Percentiles rank a stretch among this genome's conserved stretches.
phyloP scores from a whole-genome alignment of 2,888 invertebrate genomes.

The Tachina lurida region DNA sequence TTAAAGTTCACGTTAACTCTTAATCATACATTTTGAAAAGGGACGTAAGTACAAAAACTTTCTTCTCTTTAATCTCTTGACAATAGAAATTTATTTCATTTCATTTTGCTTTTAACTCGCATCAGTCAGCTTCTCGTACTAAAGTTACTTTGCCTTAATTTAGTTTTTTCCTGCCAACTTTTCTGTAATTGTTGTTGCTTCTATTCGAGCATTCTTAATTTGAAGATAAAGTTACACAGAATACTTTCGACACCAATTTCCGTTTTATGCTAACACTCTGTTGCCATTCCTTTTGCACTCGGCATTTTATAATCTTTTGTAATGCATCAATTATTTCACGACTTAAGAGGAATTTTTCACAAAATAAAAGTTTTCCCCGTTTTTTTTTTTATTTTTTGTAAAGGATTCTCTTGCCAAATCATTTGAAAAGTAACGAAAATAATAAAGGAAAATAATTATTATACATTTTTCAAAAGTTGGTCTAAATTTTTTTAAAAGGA shows the following conservation, averaged over 20 bases:
- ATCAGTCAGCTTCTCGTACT: constrained; percentile 31
- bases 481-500: constrained; percentile 10
- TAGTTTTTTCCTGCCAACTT: constrained; percentile 53
- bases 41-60: constrained; percentile 20
- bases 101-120: constrained; percentile 21
- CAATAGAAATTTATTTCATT: constrained; percentile 61
- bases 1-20: no score
- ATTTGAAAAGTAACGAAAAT: constrained; percentile 43
- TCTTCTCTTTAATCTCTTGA: constrained; percentile 64
- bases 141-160: constrained; percentile 50
- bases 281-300: background rate
- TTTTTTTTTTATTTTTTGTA: constrained; percentile 18
- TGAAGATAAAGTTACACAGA: constrained; percentile 56
- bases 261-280: constrained; percentile 39
- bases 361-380: constrained; percentile 35
- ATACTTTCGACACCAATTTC: constrained; percentile 65
- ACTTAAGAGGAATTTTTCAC: constrained; percentile 49
- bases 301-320: constrained; percentile 58
- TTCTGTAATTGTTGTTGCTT: constrained; percentile 47
- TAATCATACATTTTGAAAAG: no score
- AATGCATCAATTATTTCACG: constrained; percentile 69
- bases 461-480: constrained; percentile 43
- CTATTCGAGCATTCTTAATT: constrained; percentile 66
- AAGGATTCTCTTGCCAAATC: constrained; percentile 35
- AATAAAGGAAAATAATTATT: constrained; percentile 2